Base-by-base conservation (phyloP, 64 coral and sea anemone genomes). In the Stichodactyla mertensii region DNA sequence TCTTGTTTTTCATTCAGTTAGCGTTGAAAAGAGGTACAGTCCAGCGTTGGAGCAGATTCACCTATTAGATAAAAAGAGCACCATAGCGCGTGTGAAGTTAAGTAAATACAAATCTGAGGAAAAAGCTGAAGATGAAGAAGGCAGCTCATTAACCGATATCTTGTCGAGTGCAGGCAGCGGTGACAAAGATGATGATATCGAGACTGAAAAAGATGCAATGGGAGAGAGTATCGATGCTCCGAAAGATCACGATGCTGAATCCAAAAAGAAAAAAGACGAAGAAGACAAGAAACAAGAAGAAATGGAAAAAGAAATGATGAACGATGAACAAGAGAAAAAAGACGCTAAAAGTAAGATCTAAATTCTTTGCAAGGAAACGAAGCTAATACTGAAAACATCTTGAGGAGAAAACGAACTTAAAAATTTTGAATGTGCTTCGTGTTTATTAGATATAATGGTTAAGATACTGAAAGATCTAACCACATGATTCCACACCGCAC, bases 1-100 rank as follows among this genome's bases (percentile, higher is more conserved):
- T 85, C 57, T 61, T 7, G 26, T 85, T 16, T 85, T 85, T 59
- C 53, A 18, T 84, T 14, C 23, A 61, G 83, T 85, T 5, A 55
- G 4, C 57, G 54, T 57, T 61, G 54, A 85, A 14, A 85, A 64
- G 54, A 52, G 90, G 54, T 45, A 61, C 62, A 67, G 62, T 23
- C 78, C 90, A 71, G 53, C 55, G 1, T 51, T 92, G 16, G 74
- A 92, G 31, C 58, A 71, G 78, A 92, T 92, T 60, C 66, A 79
- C 52, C 90, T 86, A 16, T 51, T 87, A 27, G 85, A 92, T 7
- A 86, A 86, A 58, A 87, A 77, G 61, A 92, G 90, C 78, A 78
- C 86, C 10, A 92, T 92, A 36, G 90, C 85, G 55, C 78, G 79
- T 52, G 77, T 85, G 19, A 26, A 90, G 20, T 27, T 70, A 6